Base-by-base conservation (phyloP, 2,113 vertebrate genomes). In the Gulo gulo region DNA sequence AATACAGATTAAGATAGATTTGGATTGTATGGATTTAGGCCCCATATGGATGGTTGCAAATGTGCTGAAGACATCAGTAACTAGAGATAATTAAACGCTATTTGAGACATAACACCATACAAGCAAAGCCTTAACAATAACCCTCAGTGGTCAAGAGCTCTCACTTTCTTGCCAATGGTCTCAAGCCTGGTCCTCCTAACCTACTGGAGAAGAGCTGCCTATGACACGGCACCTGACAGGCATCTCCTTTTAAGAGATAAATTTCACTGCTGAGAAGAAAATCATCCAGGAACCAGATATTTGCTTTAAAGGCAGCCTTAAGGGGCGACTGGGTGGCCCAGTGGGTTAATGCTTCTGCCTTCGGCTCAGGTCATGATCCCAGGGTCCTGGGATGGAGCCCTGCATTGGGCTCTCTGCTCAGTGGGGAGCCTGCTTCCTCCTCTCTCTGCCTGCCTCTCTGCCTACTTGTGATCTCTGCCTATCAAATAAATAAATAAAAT, bases 101-200 rank as follows among this genome's bases (percentile, higher is more conserved):
- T 95, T 59, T 90, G 61, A 96, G 87, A 94, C 55, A 65, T n/a
- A 93, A 96, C 5, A 92, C 55, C 7, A 18, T 42, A 80, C 74
- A 97, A 82, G 55, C 20, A 89, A 50, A 71, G 34, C 61, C 95
- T 93, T 89, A 93, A 96, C 97, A 97, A 94, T 92, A 96, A 88
- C 69, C 83, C 73, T 39, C 9, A 88, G 83, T 16, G 95, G 79
- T 50, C 96, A 96, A 29, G 69, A 94, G 84, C 87, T 96, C 85
- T 95, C 67, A 81, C 80, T 95, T 95, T 96, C 83, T 93, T 94
- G 96, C 76, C 69, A 92, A 82, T 26, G 73, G 59, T 79, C 74
- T 47, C 86, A 76, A 73, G 74, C 34, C 87, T 95, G 76, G 74
- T 55, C 55, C 63, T 80, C 63, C 91, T 76, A 29, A 92, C 29